phyloP scores from a whole-genome alignment of 2,888 invertebrate species.

The Panopea generosa region DNA sequence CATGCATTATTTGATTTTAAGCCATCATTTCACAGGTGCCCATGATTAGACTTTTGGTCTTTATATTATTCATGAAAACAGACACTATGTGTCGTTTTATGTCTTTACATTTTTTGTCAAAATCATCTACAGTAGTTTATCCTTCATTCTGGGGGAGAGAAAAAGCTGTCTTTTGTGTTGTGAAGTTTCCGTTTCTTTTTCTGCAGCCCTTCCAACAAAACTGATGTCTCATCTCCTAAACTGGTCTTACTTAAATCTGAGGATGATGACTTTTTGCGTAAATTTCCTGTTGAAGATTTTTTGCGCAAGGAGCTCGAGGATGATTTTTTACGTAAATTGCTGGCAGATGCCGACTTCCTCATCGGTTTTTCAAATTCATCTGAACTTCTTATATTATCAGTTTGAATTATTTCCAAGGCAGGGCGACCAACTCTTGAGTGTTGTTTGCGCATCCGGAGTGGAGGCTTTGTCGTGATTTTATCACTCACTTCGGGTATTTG shows the following conservation, averaged over 20 bases:
- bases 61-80: too few relatives aligned
- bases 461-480: conserved; percentile 29
- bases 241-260: conserved; percentile 12
- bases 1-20: too few relatives aligned
- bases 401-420: conserved; percentile 22
- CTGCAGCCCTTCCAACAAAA: conserved; percentile 6
- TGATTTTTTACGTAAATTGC: conserved; percentile 21
- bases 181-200: conserved; percentile 47
- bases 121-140: background rate
- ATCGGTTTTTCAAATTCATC: conserved; percentile 67
- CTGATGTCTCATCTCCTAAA: background rate
- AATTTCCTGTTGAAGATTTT: conserved; percentile 36
- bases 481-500: background rate
- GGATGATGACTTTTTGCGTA: conserved; percentile 27
- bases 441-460: conserved; percentile 13
- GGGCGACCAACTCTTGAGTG: conserved; percentile 10
- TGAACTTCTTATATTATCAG: conserved; percentile 52
- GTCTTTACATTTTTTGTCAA: too few relatives aligned
- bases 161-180: conserved; percentile 39
- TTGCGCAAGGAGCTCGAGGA: conserved; percentile 10
- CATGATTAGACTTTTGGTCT: too few relatives aligned
- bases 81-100: too few relatives aligned
- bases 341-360: conserved; percentile 38
- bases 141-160: conserved; percentile 37
- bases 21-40: too few relatives aligned